Evolutionary conservation across 2,888 invertebrate genomes (phyloP).

Genomic region (Scaptomyza flava): DNA sequence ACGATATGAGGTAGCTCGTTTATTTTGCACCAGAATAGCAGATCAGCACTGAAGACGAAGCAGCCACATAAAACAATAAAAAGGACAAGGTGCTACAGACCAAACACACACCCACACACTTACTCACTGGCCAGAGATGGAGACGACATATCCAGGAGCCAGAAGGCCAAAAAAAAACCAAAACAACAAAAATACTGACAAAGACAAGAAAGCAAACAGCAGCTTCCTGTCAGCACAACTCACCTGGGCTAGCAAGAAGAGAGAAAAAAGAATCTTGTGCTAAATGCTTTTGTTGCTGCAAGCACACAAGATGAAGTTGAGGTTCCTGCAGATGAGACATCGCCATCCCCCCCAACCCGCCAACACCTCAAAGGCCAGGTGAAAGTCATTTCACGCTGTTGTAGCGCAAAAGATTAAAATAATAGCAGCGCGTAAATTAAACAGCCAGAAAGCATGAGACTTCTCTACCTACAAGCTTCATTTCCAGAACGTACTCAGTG

Average conservation of each 20-base stretch:
- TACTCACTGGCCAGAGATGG: conserved; percentile 2
- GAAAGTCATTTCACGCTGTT: conserved; percentile 81
- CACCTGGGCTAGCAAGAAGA: conserved; percentile 15
- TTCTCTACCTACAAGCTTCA: neutral
- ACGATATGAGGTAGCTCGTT: conserved; percentile 59
- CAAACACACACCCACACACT: conserved; percentile 27
- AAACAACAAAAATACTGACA: conserved; percentile 31
- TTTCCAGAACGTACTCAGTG: conserved; percentile 41
- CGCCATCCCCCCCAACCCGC: neutral
- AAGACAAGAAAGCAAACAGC: conserved; percentile 34
- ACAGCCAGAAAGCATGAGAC: conserved; percentile 52
- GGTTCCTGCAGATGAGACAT: conserved; percentile 14
- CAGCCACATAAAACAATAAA: conserved; percentile 67
- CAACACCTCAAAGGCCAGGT: conserved; percentile 64
- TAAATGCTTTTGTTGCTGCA: conserved; percentile 67
- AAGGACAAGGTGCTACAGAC: conserved; percentile 36
- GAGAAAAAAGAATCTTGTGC: conserved; percentile 49
- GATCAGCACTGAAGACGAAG: neutral
- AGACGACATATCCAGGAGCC: conserved; percentile 22
- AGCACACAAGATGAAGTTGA: conserved; percentile 23
- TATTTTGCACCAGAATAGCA: conserved; percentile 66
- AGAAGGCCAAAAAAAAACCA: conserved; percentile 23
- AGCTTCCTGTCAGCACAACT: conserved; percentile 54
- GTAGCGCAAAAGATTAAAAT: conserved; percentile 81
- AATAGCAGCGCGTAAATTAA: conserved; percentile 81